phyloP scores from a whole-genome alignment of 2,797 vertebrate genomes.

The Emys orbicularis region DNA sequence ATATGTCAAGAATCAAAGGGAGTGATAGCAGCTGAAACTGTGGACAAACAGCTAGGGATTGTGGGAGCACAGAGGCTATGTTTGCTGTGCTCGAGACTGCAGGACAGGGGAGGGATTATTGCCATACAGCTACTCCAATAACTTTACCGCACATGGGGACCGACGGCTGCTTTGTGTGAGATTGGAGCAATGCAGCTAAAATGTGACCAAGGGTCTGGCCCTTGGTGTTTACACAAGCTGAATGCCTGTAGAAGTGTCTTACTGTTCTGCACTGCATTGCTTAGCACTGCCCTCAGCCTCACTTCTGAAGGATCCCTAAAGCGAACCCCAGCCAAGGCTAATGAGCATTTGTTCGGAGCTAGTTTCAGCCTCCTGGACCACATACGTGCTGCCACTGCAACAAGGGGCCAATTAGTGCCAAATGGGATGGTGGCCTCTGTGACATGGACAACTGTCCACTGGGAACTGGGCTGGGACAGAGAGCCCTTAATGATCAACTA shows the following conservation, averaged over 20 bases:
- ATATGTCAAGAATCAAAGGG: background rate
- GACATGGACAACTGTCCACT: background rate
- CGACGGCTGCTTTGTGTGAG: accelerated
- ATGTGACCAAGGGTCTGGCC: accelerated
- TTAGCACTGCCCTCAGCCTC: background rate
- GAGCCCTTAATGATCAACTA: background rate
- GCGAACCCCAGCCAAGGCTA: background rate
- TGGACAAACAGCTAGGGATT: background rate
- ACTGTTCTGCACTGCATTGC: background rate
- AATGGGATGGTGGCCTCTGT: background rate
- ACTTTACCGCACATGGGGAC: accelerated
- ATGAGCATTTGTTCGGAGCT: background rate
- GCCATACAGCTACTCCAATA: accelerated
- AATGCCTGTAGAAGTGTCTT: background rate
- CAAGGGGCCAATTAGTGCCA: constrained; percentile 16
- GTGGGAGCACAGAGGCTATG: background rate
- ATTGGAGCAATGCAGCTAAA: background rate
- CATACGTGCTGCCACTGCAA: accelerated
- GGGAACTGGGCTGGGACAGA: background rate
- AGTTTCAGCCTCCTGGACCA: background rate
- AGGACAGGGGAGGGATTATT: accelerated
- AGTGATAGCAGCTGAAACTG: background rate
- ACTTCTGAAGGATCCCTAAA: background rate
- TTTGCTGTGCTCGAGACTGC: background rate
- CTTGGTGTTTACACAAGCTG: accelerated